Conservation (phyloP, 2,113 vertebrate genomes). For the Dipodomys spectabilis region DNA sequence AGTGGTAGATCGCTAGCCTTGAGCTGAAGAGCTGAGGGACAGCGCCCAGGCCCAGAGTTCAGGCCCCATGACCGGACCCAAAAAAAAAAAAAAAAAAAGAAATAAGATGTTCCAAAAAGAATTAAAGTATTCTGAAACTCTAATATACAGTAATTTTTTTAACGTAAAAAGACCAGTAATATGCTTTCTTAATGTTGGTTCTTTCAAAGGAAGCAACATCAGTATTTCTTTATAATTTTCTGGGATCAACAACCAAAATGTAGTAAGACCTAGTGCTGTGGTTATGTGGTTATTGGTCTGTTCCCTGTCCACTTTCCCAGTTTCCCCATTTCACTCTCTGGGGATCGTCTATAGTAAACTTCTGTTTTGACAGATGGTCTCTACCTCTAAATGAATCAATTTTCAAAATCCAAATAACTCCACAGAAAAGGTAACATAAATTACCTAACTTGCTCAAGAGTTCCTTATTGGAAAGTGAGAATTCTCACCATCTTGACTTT, state of each 20-base stretch:
- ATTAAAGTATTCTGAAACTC: slow-evolving; percentile 51
- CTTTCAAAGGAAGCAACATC: slow-evolving; percentile 65
- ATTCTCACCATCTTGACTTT: slow-evolving; percentile 28
- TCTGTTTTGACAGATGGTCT: slow-evolving; percentile 46
- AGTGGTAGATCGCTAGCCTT: too few species aligned
- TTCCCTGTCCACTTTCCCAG: slow-evolving; percentile 48
- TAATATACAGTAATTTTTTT: slow-evolving; percentile 52
- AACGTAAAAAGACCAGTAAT: slow-evolving; percentile 53
- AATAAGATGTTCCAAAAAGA: slow-evolving; percentile 39
- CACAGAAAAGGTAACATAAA: slow-evolving; percentile 35
- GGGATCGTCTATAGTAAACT: slow-evolving; percentile 11
- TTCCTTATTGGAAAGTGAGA: slow-evolving; percentile 12
- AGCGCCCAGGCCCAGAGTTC: too few species aligned
- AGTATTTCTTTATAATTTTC: slow-evolving; percentile 71
- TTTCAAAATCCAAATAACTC: slow-evolving; percentile 5
- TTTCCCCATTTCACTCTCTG: slow-evolving; percentile 11
- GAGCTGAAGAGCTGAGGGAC: too few species aligned
- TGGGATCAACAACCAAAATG: slow-evolving; percentile 60
- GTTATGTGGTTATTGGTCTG: slow-evolving; percentile 25
- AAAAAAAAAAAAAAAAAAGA: not conserved
- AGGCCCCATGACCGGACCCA: too few species aligned
- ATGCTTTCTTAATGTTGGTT: slow-evolving; percentile 68
- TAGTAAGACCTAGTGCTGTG: slow-evolving; percentile 48
- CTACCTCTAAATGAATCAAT: slow-evolving; percentile 31
- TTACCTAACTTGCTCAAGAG: slow-evolving; percentile 30